Conservation (phyloP, 1,140 invertebrate species). For the Anagrus nilaparvatae region DNA sequence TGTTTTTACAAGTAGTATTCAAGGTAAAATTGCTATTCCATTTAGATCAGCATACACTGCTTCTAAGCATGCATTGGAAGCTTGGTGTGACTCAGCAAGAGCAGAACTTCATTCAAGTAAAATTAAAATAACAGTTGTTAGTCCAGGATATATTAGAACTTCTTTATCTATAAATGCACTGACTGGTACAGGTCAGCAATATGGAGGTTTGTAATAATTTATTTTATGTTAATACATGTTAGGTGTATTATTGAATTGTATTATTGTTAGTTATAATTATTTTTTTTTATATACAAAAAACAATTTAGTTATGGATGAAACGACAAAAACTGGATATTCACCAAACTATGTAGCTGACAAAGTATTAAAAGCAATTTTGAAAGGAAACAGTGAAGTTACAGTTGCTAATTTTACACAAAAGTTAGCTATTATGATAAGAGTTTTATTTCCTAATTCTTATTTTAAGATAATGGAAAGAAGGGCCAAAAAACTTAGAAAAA, state of each 20-base stretch:
- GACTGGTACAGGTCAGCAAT: conserved; percentile 59
- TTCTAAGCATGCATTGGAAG: conserved; percentile 90
- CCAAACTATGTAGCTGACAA: conserved; percentile 60
- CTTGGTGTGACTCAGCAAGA: conserved; percentile 73
- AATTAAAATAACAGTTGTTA: conserved; percentile 71
- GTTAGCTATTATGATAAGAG: conserved; percentile 60
- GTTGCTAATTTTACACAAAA: conserved; percentile 56
- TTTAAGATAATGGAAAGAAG: conserved; percentile 70
- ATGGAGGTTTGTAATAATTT: conserved; percentile 56
- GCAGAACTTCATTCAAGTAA: conserved; percentile 67
- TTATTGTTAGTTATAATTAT: conserved; percentile 13
- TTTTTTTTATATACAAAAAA: conserved; percentile 14
- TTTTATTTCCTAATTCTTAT: conserved; percentile 60
- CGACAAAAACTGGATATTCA: conserved; percentile 65
- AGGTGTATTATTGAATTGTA: background rate
- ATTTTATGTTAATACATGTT: conserved; percentile 1
- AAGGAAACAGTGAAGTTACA: conserved; percentile 60
- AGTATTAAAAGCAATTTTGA: conserved; percentile 57
- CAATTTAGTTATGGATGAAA: conserved; percentile 69
- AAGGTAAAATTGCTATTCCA: conserved; percentile 84
- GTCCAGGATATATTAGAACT: conserved; percentile 84
- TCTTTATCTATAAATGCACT: conserved; percentile 82
- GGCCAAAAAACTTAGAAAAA: conserved; percentile 41
- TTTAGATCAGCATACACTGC: conserved; percentile 81
- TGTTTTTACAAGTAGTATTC: conserved; percentile 85